Evolutionary conservation across 2,113 vertebrate genomes (phyloP).

Genomic region (Acanthochromis polyacanthus): DNA sequence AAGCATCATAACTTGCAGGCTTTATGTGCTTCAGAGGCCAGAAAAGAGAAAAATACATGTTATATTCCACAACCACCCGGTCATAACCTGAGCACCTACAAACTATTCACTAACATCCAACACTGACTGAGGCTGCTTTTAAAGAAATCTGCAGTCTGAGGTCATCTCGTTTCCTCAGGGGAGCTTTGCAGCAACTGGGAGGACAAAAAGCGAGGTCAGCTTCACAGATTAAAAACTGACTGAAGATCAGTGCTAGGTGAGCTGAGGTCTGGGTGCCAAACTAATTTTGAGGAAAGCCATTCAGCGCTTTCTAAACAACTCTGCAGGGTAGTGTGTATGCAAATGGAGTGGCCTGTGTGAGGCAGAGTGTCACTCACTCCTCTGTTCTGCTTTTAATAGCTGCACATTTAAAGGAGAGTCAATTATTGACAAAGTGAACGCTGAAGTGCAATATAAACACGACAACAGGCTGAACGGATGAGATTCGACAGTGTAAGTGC

Average conservation of each 20-base stretch:
- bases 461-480: constrained; percentile 34
- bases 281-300: constrained; percentile 1
- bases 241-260: neutral
- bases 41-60: too few species aligned
- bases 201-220: neutral
- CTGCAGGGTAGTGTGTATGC: constrained; percentile 13
- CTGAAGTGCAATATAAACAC: constrained; percentile 13
- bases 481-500: constrained; percentile 8
- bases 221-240: neutral
- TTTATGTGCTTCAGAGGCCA: too few species aligned
- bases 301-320: constrained; percentile 18
- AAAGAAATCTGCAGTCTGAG: neutral
- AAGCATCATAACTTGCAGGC: too few species aligned
- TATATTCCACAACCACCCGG: neutral
- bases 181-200: neutral
- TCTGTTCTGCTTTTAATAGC: constrained; percentile 46
- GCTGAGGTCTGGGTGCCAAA: constrained; percentile 14
- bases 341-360: constrained; percentile 10
- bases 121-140: neutral
- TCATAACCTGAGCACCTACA: neutral
- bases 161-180: neutral
- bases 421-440: constrained; percentile 35
- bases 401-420: constrained; percentile 27
- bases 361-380: neutral
- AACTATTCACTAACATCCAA: neutral